phyloP scores from a whole-genome alignment of 2,888 invertebrate genomes.

The Limnephilus marmoratus region DNA sequence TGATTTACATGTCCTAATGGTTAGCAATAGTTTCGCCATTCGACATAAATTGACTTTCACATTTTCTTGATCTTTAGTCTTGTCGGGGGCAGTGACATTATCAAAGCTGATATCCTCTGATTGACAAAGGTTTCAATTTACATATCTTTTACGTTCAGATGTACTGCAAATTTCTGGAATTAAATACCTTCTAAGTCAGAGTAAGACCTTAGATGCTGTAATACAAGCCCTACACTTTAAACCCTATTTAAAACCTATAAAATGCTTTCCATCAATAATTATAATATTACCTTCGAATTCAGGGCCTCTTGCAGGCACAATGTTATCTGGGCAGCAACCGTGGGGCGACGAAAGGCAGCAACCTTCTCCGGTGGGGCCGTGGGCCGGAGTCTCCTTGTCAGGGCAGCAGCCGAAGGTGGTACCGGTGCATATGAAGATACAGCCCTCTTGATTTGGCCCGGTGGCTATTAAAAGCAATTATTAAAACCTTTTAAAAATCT shows the following conservation, averaged over 20 bases:
- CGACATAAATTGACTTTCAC: not conserved
- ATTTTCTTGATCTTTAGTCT: not conserved
- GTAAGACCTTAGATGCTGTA: no score
- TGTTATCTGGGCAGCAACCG: slow-evolving; percentile 96
- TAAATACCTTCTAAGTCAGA: no score
- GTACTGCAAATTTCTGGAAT: no score
- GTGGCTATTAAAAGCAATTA: slow-evolving; percentile 73
- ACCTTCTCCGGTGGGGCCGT: slow-evolving; percentile 89
- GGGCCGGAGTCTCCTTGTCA: slow-evolving; percentile 89
- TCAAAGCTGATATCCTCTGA: not conserved
- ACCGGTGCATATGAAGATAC: slow-evolving; percentile 82
- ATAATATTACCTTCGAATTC: slow-evolving; percentile 79
- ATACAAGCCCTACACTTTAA: no score
- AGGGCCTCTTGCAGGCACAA: slow-evolving; percentile 88
- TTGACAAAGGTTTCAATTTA: not conserved
- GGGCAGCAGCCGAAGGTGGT: slow-evolving; percentile 91
- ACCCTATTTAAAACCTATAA: not conserved
- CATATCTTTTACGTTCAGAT: not conserved
- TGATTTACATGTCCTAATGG: not conserved
- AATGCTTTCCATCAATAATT: not conserved
- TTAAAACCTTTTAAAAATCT: no score
- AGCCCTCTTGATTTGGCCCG: slow-evolving; percentile 86
- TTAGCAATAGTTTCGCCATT: not conserved
- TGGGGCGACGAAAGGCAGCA: slow-evolving; percentile 85
- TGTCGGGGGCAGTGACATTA: not conserved